Base-by-base conservation (phyloP, 1,140 invertebrate genomes). In the Drosophila pandora region DNA sequence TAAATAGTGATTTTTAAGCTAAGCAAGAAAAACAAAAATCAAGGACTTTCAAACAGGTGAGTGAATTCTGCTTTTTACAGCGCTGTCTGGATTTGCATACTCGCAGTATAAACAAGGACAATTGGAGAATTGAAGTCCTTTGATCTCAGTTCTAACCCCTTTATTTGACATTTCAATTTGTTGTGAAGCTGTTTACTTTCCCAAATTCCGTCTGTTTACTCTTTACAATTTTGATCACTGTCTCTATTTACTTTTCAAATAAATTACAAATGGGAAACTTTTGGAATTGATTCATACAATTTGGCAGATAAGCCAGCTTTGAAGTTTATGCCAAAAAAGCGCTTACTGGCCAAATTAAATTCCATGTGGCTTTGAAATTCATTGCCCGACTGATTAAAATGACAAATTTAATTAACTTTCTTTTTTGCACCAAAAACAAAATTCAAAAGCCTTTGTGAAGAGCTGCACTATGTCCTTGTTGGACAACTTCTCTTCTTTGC, bases 1-100 rank as follows among this genome's bases (percentile, higher is more conserved):
- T 17, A 22, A 69, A 30, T 17, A 47, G 32, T 49, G 22, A 62
- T 30, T 45, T 41, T 49, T 39, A 49, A 41, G 43, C 49, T 62
- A 25, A 13, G 25, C 25, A 28, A 6, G 25, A 28, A 63, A 69
- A 56, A 56, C 23, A 55, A 47, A 34, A 25, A 30, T 25, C 23
- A 28, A 17, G 25, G 21, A 37, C 34, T 37, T 37, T 37, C 0
- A 12, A 37, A 12, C 30, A 67, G 65, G 65, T 69, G 37, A 69
- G 63, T 50, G 48, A 17, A 43, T 43, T 17, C 7, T 0, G 13
- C 0, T 41, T 41, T 43, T 8, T 12, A 43, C 4, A 41, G 2
- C 12, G 13, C 39, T 41, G 1, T 2, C 5, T 3, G 12, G 13
- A 7, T 10, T 67, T 37, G 34, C 34, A 10, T 37, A 12, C 10